phyloP scores from a whole-genome alignment of 2,888 invertebrate species.

The Cerceris rybyensis region DNA sequence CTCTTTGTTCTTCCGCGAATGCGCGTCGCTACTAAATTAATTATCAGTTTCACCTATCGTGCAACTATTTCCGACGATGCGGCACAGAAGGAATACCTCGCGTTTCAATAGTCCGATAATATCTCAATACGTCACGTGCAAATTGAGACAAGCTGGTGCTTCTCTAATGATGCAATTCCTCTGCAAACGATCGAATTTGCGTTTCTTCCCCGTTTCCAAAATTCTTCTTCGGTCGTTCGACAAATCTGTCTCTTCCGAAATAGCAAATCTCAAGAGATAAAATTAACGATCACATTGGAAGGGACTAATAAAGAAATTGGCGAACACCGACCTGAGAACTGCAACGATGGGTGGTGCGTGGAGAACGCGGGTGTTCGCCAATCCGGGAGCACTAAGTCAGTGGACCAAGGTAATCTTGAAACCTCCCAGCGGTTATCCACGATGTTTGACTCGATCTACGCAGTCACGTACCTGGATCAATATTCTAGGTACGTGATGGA shows the following conservation, averaged over 20 bases:
- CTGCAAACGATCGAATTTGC: too few relatives aligned
- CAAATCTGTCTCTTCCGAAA: too few relatives aligned
- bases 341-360: conserved; percentile 40
- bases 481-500: conserved; percentile 63
- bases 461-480: conserved; percentile 65
- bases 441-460: conserved; percentile 70
- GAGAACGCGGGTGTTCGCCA: conserved; percentile 38
- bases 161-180: too few relatives aligned
- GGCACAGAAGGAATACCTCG: background rate
- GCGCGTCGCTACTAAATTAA: too few relatives aligned
- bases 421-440: conserved; percentile 65
- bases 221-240: too few relatives aligned
- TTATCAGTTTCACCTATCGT: too few relatives aligned
- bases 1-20: background rate
- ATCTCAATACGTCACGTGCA: too few relatives aligned
- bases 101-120: background rate
- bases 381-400: conserved; percentile 68
- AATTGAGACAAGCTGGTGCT: too few relatives aligned
- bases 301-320: conserved; percentile 10
- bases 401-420: conserved; percentile 71
- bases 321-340: conserved; percentile 67
- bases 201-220: too few relatives aligned
- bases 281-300: conserved; percentile 7
- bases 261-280: too few relatives aligned
- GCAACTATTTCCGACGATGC: too few relatives aligned